Evolutionary conservation across 2,888 invertebrate species (phyloP).

Genomic region (Epistrophella euchroma): DNA sequence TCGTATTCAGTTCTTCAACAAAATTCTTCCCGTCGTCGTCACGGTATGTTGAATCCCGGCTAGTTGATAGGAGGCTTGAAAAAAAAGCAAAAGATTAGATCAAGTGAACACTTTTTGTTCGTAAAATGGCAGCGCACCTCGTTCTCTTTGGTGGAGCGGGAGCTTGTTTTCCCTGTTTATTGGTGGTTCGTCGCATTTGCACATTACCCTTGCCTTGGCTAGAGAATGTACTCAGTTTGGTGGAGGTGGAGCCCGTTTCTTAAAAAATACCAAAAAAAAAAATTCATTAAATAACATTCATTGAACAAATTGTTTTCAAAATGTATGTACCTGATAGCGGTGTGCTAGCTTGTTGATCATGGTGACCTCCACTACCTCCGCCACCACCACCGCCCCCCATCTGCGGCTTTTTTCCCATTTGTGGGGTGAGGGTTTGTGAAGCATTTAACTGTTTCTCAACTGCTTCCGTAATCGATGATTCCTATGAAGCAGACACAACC

Average conservation of each 20-base stretch:
- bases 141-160: slow-evolving; percentile 98
- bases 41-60: slow-evolving; percentile 84
- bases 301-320: not conserved
- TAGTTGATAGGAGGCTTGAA: slow-evolving; percentile 82
- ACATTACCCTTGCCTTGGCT: slow-evolving; percentile 88
- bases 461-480: slow-evolving; percentile 88
- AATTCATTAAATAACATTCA: not conserved
- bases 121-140: slow-evolving; percentile 86
- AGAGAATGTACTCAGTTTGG: slow-evolving; percentile 88
- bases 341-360: slow-evolving; percentile 82
- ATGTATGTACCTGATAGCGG: slow-evolving; percentile 82
- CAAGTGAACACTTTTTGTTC: not conserved
- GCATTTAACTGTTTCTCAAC: slow-evolving; percentile 96
- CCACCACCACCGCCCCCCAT: slow-evolving; percentile 78
- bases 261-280: slow-evolving; percentile 23
- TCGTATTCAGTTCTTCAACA: slow-evolving; percentile 83
- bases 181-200: slow-evolving; percentile 93
- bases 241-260: slow-evolving; percentile 85
- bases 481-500: slow-evolving; percentile 78
- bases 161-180: slow-evolving; percentile 95
- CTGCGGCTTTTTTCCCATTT: slow-evolving; percentile 83
- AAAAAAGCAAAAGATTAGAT: slow-evolving; percentile 12
- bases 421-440: slow-evolving; percentile 85
- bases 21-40: slow-evolving; percentile 83
- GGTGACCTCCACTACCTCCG: slow-evolving; percentile 79